phyloP scores from a whole-genome alignment of 2,797 vertebrate genomes.

The Aldrovandia affinis region DNA sequence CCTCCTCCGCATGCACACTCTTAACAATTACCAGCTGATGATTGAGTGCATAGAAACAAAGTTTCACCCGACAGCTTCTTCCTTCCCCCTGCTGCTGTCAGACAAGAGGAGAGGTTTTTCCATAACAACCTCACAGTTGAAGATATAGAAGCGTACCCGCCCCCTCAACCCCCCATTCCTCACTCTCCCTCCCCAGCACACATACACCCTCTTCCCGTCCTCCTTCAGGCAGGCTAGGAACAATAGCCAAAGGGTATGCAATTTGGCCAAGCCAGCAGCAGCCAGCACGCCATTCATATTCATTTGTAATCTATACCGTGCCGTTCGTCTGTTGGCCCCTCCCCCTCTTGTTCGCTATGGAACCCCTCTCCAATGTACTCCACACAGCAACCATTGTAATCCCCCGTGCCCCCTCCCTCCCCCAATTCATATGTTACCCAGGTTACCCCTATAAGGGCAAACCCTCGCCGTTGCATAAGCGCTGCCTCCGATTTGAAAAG shows the following conservation, averaged over 20 bases:
- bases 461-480: conserved; percentile 65
- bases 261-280: conserved; percentile 67
- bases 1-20: not conserved
- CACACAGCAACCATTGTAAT: conserved; percentile 66
- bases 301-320: conserved; percentile 79
- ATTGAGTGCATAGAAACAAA: conserved; percentile 2
- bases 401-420: conserved; percentile 48
- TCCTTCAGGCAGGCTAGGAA: conserved; percentile 62
- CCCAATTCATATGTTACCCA: conserved; percentile 72
- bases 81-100: not conserved
- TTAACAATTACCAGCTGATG: conserved; percentile 1
- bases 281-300: conserved; percentile 79
- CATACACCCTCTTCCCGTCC: conserved; percentile 27
- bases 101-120: conserved; percentile 14
- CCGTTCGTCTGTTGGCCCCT: conserved; percentile 51
- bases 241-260: conserved; percentile 69
- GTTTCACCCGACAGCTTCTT: not conserved
- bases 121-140: not conserved
- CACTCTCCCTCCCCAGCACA: conserved; percentile 48
- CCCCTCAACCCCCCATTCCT: conserved; percentile 18
- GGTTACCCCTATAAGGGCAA: conserved; percentile 71
- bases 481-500: conserved; percentile 71
- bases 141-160: not conserved
- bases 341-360: conserved; percentile 44
- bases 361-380: conserved; percentile 62